Base-by-base conservation (phyloP, 2,888 invertebrate species). In the Desoria tigrina region DNA sequence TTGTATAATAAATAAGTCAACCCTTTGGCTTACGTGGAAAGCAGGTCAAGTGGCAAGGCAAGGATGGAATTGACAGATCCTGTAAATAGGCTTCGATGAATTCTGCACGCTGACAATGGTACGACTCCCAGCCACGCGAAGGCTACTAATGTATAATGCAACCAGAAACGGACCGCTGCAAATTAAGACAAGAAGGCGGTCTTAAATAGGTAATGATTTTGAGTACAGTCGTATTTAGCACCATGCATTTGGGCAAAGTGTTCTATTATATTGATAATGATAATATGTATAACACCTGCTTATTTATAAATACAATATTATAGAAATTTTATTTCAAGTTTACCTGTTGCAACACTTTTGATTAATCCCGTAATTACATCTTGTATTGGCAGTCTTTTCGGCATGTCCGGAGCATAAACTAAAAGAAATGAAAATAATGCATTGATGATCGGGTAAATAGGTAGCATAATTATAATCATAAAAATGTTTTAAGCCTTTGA, bases 341-440 rank as follows among this genome's bases (percentile, higher is more conserved):
- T n/a, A n/a, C n/a, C n/a, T 50, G 92, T 92, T 2, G 89, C 89
- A 32, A 97, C 87, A 23, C 94, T 96, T 2, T 90, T 87, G 61
- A 94, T 83, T 56, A 97, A 82, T 1, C 99, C 99, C 53, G 90
- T 90, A 0, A 94, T 86, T 9, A 99, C 90, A 81, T 98, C 98
- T 73, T 88, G 87, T 32, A 99, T 83, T 0, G 99, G 99, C 77
- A 99, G 83, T 68, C 97, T 86, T 68, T 96, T 87, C n/a, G 99
- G 99, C 99, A 99, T 99, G 80, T 99, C 98, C 28, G 97, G 94
- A n/a, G 97, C 94, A 82, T 99, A 99, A 77, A 99, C 84, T 84
- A 78, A 78, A 77, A 49, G 63, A 60, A 63, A 63, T 45, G n/a
- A n/a, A n/a, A n/a, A n/a, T n/a, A n/a, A n/a, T n/a, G n/a, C n/a